Evolutionary conservation across 2,888 invertebrate species (phyloP).

Genomic region (Apamea anceps): DNA sequence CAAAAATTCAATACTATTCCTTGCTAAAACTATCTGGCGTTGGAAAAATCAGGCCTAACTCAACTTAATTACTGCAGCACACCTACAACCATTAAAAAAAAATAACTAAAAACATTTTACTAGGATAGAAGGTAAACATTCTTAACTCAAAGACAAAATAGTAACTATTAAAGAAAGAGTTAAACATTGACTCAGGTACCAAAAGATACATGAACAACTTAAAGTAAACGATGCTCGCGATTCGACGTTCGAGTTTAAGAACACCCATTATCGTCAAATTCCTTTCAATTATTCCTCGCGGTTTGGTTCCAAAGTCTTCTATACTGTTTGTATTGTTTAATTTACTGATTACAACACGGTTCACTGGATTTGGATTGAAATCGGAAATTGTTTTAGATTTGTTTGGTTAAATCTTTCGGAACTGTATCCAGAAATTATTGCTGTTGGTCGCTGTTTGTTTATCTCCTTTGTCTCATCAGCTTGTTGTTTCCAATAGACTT

Average conservation of each 20-base stretch:
- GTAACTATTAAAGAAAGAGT: constrained; percentile 30
- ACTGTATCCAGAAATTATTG: constrained; percentile 64
- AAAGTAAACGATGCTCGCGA: constrained; percentile 55
- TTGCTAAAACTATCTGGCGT: too few species aligned
- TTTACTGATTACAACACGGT: constrained; percentile 67
- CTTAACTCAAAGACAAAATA: constrained; percentile 19
- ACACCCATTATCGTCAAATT: constrained; percentile 66
- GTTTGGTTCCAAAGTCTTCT: constrained; percentile 57
- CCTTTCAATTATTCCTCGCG: constrained; percentile 60
- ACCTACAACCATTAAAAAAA: neutral
- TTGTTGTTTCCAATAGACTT: constrained; percentile 33
- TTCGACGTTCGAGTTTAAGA: constrained; percentile 51
- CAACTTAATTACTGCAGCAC: too few species aligned
- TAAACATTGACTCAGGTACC: constrained; percentile 31
- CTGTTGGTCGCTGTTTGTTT: constrained; percentile 55
- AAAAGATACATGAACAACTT: constrained; percentile 48
- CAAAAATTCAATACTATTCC: too few species aligned
- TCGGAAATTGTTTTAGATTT: constrained; percentile 68
- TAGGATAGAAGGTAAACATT: neutral
- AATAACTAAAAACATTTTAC: neutral
- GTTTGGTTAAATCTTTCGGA: constrained; percentile 64
- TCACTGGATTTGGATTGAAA: constrained; percentile 65
- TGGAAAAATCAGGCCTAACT: neutral
- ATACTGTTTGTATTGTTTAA: constrained; percentile 67
- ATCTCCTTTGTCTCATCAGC: constrained; percentile 40